Evolutionary conservation across 2,888 invertebrate genomes (phyloP), one percentile per base, ranked within the genome.

Genomic region (Tineola bisselliella): DNA sequence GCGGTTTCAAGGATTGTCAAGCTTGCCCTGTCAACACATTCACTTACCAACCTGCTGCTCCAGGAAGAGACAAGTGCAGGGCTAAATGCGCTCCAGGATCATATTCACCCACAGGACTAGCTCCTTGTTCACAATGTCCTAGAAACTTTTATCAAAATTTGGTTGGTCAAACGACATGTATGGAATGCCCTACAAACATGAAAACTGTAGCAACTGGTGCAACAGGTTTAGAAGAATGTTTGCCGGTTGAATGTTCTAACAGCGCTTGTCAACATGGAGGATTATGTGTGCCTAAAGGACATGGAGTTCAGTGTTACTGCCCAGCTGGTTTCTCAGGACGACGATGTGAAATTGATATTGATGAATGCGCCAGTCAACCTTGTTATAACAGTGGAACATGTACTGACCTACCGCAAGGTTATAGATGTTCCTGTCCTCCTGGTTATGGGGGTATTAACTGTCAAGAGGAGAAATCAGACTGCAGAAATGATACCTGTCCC

Each of bases 331-430:
- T 97, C 81, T 95, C 96, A 0, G 98, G 98, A 62, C 90, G 94
- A 63, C 90, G 95, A 63, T 98, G 98, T 78, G 97, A 98, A 84
- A 91, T 95, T 64, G 98, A 98, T 69, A 95, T 98, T 58, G 95
- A 98, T 71, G 98, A 98, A 73, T 98, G 98, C 74, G 92, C 93
- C 6, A 97, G 97, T 8, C 93, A 94, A 68, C 98, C 98, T 15
- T 98, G 98, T 76, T 95, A 94, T 75, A 97, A 98, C 71, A 93
- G 94, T 8, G 98, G 95, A 18, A 93, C 93, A 31, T 98, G 98
- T 77, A 91, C 94, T 56, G 98, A 98, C 79, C 87, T 93, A 62
- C 96, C 96, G 0, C 97, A 97, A 87, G 96, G 96, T 12, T 98
- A 97, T 73, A 90, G 93, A 67, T 98, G 98, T 69, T 91, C 94